phyloP scores from a whole-genome alignment of 2,113 vertebrate species.

The Burhinus oedicnemus region DNA sequence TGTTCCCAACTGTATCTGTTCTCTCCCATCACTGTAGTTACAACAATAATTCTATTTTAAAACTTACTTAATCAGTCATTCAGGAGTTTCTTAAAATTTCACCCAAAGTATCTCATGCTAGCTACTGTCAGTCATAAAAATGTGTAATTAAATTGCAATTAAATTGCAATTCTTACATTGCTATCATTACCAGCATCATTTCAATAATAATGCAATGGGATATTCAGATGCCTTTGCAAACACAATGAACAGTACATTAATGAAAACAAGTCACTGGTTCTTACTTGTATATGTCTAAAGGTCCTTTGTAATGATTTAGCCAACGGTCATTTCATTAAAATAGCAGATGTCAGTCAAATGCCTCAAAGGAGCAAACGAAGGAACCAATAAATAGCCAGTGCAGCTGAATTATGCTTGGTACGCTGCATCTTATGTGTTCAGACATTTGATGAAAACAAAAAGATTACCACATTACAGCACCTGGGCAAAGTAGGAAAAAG shows the following conservation, averaged over 20 bases:
- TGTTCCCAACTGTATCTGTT: neutral
- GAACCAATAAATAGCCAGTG: neutral
- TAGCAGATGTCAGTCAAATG: neutral
- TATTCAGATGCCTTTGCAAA: neutral
- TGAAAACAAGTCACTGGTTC: neutral
- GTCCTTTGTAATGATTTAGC: constrained; percentile 8
- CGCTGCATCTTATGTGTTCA: neutral
- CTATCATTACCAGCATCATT: neutral
- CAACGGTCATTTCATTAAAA: neutral
- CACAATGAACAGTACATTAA: neutral
- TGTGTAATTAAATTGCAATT: neutral
- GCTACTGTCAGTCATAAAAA: neutral
- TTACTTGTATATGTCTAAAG: neutral
- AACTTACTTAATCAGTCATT: neutral
- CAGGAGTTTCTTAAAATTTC: neutral
- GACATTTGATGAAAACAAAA: neutral
- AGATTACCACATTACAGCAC: neutral
- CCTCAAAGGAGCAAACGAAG: neutral
- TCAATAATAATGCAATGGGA: neutral
- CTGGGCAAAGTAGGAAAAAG: neutral
- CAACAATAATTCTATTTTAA: neutral
- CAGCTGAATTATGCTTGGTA: neutral
- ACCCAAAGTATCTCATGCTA: neutral
- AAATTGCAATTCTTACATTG: neutral
- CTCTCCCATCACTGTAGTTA: neutral